Evolutionary conservation across 1,140 invertebrate species (phyloP).

Genomic region (Nasonia vitripennis): DNA sequence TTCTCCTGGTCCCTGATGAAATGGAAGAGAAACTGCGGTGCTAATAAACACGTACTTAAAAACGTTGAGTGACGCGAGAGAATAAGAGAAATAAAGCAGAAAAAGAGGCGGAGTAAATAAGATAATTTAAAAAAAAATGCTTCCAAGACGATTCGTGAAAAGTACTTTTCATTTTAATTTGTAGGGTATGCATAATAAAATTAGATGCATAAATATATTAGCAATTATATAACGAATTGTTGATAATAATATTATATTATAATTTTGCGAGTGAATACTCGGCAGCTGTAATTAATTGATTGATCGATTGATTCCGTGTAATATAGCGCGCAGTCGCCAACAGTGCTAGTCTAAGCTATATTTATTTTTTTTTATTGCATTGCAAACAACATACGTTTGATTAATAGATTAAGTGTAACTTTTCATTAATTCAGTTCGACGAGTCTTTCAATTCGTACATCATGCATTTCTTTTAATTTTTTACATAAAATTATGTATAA

Average conservation of each 20-base stretch:
- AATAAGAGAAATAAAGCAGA: slow-evolving; percentile 49
- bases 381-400: neutral
- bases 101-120: slow-evolving; percentile 55
- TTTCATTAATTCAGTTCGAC: neutral
- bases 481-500: slow-evolving; percentile 1
- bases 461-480: neutral
- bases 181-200: neutral
- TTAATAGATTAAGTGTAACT: neutral
- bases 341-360: slow-evolving; percentile 74
- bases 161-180: slow-evolving; percentile 36
- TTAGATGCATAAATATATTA: slow-evolving; percentile 57
- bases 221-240: slow-evolving; percentile 56
- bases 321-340: slow-evolving; percentile 66
- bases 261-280: slow-evolving; percentile 65
- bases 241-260: slow-evolving; percentile 64
- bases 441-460: neutral
- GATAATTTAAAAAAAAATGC: slow-evolving; percentile 58
- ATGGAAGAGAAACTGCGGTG: slow-evolving; percentile 70
- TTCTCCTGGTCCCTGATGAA: slow-evolving; percentile 46
- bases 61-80: slow-evolving; percentile 60
- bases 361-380: slow-evolving; percentile 63
- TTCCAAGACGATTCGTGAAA: slow-evolving; percentile 64
- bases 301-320: slow-evolving; percentile 57
- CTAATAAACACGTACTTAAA: slow-evolving; percentile 73
- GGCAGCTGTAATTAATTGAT: slow-evolving; percentile 61